These are phyloP conservation scores for Eupithecia abbreviata DNA, from an alignment of 2,888 invertebrate genomes.

Conservation along the genomic window DNA sequence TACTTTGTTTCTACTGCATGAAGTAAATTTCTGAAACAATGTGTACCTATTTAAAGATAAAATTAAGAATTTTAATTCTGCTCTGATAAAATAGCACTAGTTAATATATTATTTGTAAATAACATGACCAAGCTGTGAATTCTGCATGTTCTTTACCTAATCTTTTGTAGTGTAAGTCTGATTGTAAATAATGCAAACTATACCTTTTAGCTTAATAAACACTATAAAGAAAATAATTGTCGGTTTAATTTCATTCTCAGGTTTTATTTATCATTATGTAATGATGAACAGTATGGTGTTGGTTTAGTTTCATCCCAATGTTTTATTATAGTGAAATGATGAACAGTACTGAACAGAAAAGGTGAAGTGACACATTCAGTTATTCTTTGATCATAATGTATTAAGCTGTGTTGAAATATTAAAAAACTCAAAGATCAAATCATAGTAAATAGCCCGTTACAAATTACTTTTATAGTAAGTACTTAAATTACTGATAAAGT, in stretches of 20 bases:
- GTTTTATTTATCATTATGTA: not conserved
- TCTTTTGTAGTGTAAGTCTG: constrained; percentile 32
- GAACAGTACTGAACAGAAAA: too few relatives aligned
- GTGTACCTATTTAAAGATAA: not conserved
- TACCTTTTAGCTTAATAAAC: constrained; percentile 71
- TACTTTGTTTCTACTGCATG: not conserved
- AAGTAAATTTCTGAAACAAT: not conserved
- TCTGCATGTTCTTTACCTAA: constrained; percentile 31
- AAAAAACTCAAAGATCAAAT: too few relatives aligned
- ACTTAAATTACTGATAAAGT: not conserved
- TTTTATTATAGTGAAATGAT: too few relatives aligned
- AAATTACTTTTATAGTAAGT: too few relatives aligned
- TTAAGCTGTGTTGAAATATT: too few relatives aligned
- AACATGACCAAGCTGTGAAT: constrained; percentile 41
- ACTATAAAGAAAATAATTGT: constrained; percentile 38
- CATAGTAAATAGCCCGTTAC: too few relatives aligned
- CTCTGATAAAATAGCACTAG: not conserved
- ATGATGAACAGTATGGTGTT: not conserved
- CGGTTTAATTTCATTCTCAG: constrained; percentile 13
- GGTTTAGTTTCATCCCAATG: too few relatives aligned
- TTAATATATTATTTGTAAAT: constrained; percentile 10
- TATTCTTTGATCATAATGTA: too few relatives aligned
- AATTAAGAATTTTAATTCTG: not conserved
- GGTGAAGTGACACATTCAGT: too few relatives aligned
- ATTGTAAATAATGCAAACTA: constrained; percentile 53